Conservation (phyloP, 2,888 invertebrate species). For the Papilio protenor region DNA sequence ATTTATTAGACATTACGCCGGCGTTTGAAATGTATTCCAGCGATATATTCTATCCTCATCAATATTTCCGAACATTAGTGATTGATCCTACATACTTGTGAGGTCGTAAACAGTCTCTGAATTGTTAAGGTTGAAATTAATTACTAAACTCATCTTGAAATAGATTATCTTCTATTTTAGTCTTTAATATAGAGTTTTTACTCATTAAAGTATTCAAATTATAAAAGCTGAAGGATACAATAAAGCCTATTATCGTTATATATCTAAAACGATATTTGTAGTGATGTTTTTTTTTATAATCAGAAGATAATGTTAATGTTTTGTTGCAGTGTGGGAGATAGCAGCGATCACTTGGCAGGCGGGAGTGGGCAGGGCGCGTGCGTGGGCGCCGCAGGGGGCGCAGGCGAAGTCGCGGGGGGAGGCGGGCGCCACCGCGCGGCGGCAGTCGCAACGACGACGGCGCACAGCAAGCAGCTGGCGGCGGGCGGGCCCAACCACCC, state of each 20-base stretch:
- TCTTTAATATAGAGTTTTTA: neutral
- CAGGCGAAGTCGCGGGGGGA: conserved; percentile 69
- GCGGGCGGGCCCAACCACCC: conserved; percentile 89
- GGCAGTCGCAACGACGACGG: conserved; percentile 88
- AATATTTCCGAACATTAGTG: conserved; percentile 7
- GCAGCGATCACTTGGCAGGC: conserved; percentile 65
- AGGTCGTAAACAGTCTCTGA: conserved; percentile 12
- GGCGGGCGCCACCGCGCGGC: conserved; percentile 77
- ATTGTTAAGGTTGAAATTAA: conserved; percentile 10
- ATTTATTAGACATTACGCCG: conserved; percentile 21
- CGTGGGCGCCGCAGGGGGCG: neutral
- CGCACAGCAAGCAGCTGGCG: conserved; percentile 92
- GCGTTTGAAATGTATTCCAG: conserved; percentile 19
- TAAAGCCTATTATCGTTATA: neutral
- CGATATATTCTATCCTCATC: conserved; percentile 34
- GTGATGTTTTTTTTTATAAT: neutral
- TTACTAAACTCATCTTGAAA: neutral
- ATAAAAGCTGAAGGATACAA: neutral
- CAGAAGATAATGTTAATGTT: neutral
- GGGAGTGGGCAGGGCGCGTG: conserved; percentile 48
- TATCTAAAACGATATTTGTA: neutral
- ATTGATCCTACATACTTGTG: neutral
- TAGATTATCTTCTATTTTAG: neutral
- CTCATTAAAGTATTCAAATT: neutral
- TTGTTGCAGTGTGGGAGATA: conserved; percentile 78